These are phyloP conservation scores for Microcebus ravelobensis DNA, from an alignment of 2,113 vertebrate species.

Conservation along the genomic window DNA sequence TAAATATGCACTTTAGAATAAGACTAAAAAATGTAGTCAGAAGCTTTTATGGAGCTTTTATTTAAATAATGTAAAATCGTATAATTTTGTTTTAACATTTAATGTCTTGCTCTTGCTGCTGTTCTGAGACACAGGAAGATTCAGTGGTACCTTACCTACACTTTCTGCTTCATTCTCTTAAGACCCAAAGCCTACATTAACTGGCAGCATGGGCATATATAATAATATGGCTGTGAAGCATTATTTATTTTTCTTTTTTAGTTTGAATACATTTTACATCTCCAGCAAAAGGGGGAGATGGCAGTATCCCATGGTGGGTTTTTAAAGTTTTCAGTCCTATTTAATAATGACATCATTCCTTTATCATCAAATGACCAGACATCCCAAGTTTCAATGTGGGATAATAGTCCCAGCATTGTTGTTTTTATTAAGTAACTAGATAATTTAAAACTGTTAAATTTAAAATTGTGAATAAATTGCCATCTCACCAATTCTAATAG, in stretches of 20 bases:
- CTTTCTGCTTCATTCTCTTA: neutral
- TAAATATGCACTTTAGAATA: neutral
- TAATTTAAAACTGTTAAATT: neutral
- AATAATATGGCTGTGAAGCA: neutral
- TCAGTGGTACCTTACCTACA: neutral
- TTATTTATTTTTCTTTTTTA: neutral
- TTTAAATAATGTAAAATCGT: neutral
- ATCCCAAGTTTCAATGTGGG: slow-evolving; percentile 49
- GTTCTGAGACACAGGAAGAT: neutral
- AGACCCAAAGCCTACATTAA: neutral
- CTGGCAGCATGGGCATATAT: too few species aligned
- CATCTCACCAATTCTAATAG: neutral
- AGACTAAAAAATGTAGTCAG: neutral
- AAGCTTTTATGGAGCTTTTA: neutral
- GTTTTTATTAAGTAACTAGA: neutral
- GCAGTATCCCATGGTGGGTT: slow-evolving; percentile 30
- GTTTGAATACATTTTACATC: neutral
- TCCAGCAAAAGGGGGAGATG: neutral
- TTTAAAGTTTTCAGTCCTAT: slow-evolving; percentile 39
- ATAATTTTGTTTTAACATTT: neutral
- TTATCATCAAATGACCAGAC: slow-evolving; percentile 70
- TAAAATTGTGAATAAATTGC: slow-evolving; percentile 13
- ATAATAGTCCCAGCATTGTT: slow-evolving; percentile 34
- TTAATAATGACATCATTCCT: slow-evolving; percentile 70
- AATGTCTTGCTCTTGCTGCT: neutral